These are phyloP conservation scores for Nixonia krombeini DNA, from an alignment of 1,140 invertebrate species.

Conservation along the genomic window DNA sequence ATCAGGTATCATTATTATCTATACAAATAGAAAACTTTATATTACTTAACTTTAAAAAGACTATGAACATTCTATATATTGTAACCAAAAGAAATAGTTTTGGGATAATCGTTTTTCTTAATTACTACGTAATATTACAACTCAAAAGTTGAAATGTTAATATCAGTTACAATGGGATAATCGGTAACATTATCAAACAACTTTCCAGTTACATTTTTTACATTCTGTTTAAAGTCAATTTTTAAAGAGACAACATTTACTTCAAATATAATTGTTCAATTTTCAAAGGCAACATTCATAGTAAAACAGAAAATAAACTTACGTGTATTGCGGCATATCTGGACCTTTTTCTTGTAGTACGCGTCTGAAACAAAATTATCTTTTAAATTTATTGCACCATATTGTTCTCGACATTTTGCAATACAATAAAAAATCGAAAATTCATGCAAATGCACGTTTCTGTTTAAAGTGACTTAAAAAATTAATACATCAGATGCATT, in stretches of 20 bases:
- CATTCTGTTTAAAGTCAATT: constrained; percentile 17
- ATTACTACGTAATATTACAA: too few relatives aligned
- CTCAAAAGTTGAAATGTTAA: too few relatives aligned
- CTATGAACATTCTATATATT: neutral
- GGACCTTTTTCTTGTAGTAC: constrained; percentile 77
- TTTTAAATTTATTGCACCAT: constrained; percentile 6
- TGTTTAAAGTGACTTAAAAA: neutral
- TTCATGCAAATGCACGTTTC: too few relatives aligned
- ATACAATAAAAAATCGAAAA: too few relatives aligned
- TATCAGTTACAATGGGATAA: too few relatives aligned
- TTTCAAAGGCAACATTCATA: neutral
- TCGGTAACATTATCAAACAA: too few relatives aligned
- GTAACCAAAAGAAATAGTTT: too few relatives aligned
- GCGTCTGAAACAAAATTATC: constrained; percentile 72
- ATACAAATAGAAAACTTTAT: too few relatives aligned
- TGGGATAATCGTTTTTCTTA: too few relatives aligned
- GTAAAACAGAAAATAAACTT: constrained; percentile 65
- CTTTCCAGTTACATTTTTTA: too few relatives aligned
- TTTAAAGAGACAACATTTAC: neutral
- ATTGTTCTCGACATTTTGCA: neutral
- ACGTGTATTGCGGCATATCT: constrained; percentile 80
- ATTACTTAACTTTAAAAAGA: too few relatives aligned
- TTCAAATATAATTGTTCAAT: neutral
- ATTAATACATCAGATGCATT: neutral
- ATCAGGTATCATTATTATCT: too few relatives aligned